phyloP scores from a whole-genome alignment of 2,888 invertebrate genomes.

The Ophioninae sp. region DNA sequence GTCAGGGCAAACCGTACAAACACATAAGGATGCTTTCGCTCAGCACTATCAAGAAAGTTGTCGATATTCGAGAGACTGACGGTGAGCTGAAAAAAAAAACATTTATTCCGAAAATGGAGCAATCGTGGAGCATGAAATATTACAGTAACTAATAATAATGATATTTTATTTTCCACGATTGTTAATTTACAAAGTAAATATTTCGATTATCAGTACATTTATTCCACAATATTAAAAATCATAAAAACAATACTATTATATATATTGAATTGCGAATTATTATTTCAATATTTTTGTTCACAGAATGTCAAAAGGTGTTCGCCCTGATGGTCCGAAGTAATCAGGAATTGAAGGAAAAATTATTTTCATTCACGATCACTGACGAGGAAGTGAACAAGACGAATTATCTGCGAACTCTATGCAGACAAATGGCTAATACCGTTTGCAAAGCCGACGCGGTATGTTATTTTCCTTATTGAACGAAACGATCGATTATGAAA shows the following conservation, averaged over 20 bases:
- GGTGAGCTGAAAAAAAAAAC: constrained; percentile 81
- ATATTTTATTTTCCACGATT: no score
- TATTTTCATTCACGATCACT: constrained; percentile 93
- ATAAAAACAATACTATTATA: no score
- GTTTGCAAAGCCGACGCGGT: constrained; percentile 96
- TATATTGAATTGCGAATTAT: not conserved
- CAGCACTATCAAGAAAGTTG: constrained; percentile 93
- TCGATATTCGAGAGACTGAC: constrained; percentile 94
- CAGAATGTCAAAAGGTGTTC: constrained; percentile 95
- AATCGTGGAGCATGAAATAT: no score
- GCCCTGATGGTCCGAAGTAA: constrained; percentile 94
- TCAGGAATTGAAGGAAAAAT: constrained; percentile 92
- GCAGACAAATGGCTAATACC: constrained; percentile 95
- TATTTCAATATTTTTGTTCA: constrained; percentile 41
- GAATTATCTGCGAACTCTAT: constrained; percentile 90
- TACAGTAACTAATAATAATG: no score
- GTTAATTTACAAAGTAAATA: no score
- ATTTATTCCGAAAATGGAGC: not conserved
- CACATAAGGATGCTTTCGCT: constrained; percentile 95
- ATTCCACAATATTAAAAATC: no score
- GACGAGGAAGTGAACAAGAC: constrained; percentile 92
- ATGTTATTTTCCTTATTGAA: constrained; percentile 79
- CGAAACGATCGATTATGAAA: not conserved
- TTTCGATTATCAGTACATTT: no score
- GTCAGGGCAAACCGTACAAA: constrained; percentile 92